Percentiles rank a stretch among this genome's conserved stretches.
Conservation (phyloP, 1,140 invertebrate genomes). For the Pseudomyrmex gracilis region DNA sequence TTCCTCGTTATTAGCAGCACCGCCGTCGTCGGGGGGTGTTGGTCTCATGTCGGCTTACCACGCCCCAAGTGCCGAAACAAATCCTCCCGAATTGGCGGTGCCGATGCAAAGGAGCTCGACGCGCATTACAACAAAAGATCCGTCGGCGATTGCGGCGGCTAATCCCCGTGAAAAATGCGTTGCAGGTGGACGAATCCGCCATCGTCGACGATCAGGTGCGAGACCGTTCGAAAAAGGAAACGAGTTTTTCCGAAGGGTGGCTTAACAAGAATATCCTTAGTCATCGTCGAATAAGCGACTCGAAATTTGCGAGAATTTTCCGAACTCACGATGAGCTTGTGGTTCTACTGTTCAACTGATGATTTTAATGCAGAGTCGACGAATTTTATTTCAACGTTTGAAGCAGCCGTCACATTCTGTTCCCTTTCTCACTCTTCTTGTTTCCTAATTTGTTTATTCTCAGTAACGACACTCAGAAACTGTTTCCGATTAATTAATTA, state of each 20-base stretch:
- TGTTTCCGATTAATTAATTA: too few species aligned
- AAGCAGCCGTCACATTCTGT: too few species aligned
- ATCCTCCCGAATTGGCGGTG: constrained; percentile 83
- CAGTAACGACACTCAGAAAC: too few species aligned
- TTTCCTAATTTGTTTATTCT: too few species aligned
- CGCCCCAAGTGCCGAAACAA: constrained; percentile 85
- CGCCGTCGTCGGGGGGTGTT: constrained; percentile 69
- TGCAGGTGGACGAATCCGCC: constrained; percentile 80
- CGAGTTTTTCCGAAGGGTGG: constrained; percentile 55
- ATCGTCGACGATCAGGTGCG: constrained; percentile 59
- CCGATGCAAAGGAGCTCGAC: constrained; percentile 82
- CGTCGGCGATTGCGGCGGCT: constrained; percentile 71
- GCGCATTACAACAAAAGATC: constrained; percentile 58
- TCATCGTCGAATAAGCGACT: constrained; percentile 16
- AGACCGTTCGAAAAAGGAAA: constrained; percentile 26
- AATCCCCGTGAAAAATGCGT: constrained; percentile 82
- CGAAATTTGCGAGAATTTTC: constrained; percentile 3
- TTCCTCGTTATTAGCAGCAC: constrained; percentile 85
- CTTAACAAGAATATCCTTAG: constrained; percentile 38
- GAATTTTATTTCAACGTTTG: too few species aligned
- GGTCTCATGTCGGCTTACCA: constrained; percentile 85
- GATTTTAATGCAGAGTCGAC: neutral
- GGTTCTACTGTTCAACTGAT: neutral
- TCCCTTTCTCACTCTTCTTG: too few species aligned
- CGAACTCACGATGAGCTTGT: constrained; percentile 9